A percentile compares a stretch with the other conserved stretches of the same genome.
phyloP scores from a whole-genome alignment of 2,113 vertebrate genomes.

The Fulica atra region DNA sequence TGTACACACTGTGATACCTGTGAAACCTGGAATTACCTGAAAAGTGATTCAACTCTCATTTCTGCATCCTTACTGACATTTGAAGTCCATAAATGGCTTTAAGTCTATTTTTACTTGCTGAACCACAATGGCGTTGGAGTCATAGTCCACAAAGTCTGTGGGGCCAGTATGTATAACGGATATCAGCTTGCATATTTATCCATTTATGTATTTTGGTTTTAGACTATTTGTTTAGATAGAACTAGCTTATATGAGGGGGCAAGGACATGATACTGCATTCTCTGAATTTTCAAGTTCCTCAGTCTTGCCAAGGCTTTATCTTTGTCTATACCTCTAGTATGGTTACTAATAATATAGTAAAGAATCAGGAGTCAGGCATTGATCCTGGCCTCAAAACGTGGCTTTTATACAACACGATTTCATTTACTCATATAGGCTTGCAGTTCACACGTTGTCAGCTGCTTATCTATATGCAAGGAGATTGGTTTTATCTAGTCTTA shows the following conservation, averaged over 20 bases:
- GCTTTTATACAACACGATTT: not conserved
- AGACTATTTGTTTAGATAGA: not conserved
- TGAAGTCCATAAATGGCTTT: slow-evolving; percentile 26
- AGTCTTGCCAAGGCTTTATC: not conserved
- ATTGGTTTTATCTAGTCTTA: not conserved
- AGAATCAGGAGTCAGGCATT: not conserved
- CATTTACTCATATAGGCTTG: not conserved
- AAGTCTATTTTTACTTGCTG: not conserved
- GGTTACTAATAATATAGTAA: not conserved
- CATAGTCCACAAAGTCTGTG: not conserved
- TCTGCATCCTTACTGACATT: not conserved
- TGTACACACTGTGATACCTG: not conserved
- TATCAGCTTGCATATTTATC: not conserved
- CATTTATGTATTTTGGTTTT: not conserved
- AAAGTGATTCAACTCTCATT: not conserved
- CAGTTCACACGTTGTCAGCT: not conserved
- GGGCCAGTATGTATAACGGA: not conserved
- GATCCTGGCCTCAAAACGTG: not conserved
- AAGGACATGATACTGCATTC: not conserved
- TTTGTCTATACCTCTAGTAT: not conserved
- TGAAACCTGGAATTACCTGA: not conserved
- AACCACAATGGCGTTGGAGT: not conserved
- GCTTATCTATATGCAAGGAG: not conserved
- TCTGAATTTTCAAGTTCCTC: not conserved
- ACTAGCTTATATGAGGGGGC: not conserved